These are phyloP conservation scores for Gephyroberyx darwinii DNA, from an alignment of 2,797 vertebrate species.

Conservation along the genomic window DNA sequence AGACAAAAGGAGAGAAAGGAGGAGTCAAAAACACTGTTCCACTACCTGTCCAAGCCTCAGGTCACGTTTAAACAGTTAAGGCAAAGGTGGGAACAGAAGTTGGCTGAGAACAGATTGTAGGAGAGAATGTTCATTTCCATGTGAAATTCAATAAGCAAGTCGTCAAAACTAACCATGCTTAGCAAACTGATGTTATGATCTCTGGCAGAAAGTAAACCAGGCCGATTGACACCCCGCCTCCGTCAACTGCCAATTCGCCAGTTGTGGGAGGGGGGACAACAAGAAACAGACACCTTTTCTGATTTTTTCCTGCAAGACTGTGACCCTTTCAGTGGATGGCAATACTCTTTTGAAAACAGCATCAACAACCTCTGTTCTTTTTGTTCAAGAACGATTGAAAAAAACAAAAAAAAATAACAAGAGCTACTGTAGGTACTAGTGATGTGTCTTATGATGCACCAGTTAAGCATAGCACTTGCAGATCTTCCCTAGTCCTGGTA, in stretches of 20 bases:
- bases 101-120: background rate
- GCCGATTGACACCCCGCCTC: constrained; percentile 29
- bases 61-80: background rate
- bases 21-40: constrained; percentile 1
- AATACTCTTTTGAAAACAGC: constrained; percentile 20
- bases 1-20: constrained; percentile 13
- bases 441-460: constrained; percentile 11
- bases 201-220: constrained; percentile 38
- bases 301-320: constrained; percentile 35
- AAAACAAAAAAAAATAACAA: constrained; percentile 8
- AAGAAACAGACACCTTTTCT: constrained; percentile 41
- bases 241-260: constrained; percentile 41
- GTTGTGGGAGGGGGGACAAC: constrained; percentile 26
- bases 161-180: constrained; percentile 34
- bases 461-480: constrained; percentile 41
- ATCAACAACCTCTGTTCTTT: constrained; percentile 19
- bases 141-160: constrained; percentile 33
- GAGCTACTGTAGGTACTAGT: constrained; percentile 2
- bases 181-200: background rate
- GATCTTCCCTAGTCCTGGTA: constrained; percentile 58
- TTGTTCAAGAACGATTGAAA: constrained; percentile 8
- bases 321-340: constrained; percentile 23
- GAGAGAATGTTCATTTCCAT: background rate
- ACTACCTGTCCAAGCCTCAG: background rate
- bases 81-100: background rate